Conservation (phyloP, 2,113 vertebrate genomes). For the Cariama cristata region DNA sequence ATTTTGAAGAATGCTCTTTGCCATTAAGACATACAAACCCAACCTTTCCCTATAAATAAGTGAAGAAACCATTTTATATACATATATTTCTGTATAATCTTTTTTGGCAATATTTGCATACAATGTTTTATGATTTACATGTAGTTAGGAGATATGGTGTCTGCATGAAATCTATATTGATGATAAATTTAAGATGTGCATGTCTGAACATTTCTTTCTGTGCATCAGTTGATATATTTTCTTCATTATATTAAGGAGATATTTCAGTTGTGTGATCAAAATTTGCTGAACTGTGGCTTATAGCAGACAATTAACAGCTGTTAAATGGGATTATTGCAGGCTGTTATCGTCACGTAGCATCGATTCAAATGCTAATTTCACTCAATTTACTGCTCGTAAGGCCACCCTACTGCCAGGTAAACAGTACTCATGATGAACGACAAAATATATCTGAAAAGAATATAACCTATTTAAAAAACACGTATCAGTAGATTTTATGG, state of each 20-base stretch:
- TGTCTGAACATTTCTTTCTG: neutral
- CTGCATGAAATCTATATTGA: neutral
- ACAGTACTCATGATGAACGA: neutral
- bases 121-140: neutral
- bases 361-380: constrained; percentile 34
- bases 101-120: neutral
- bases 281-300: constrained; percentile 55
- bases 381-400: constrained; percentile 6
- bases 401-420: constrained; percentile 3
- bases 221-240: neutral
- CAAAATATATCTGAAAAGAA: neutral
- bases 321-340: constrained; percentile 59
- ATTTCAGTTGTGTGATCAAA: constrained; percentile 29
- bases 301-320: constrained; percentile 53
- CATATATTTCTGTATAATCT: neutral
- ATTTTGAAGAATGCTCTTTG: neutral
- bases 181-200: neutral
- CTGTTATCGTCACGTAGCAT: constrained; percentile 4
- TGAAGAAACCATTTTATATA: neutral
- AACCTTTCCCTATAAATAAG: neutral
- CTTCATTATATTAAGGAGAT: neutral
- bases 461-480: neutral
- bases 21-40: neutral
- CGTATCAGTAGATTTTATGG: neutral
- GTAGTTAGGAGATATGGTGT: neutral